These are phyloP conservation scores for Naja naja DNA, from an alignment of 2,113 vertebrate species.

Conservation along the genomic window DNA sequence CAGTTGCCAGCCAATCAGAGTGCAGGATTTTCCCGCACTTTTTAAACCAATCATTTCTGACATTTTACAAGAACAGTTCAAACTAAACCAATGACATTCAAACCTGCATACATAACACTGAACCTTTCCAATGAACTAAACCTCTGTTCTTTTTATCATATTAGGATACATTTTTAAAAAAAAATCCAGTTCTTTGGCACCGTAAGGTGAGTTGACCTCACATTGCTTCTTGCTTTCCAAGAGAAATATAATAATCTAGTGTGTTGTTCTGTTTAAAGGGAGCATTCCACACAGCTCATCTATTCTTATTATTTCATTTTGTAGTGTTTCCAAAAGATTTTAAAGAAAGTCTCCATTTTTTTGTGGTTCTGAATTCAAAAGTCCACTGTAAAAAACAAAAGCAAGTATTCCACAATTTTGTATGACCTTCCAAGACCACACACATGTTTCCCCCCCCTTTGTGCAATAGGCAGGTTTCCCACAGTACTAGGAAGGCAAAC, in stretches of 20 bases:
- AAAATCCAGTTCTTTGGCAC: neutral
- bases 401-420: constrained; percentile 21
- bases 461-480: constrained; percentile 4
- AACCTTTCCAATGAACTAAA: neutral
- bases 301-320: constrained; percentile 9
- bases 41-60: too few relatives aligned
- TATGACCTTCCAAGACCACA: constrained; percentile 45
- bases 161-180: constrained; percentile 44
- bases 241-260: constrained; percentile 12
- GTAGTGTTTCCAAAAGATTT: constrained; percentile 14
- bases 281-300: constrained; percentile 37
- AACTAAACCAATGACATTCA: too few relatives aligned
- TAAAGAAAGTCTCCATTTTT: constrained; percentile 30
- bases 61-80: too few relatives aligned
- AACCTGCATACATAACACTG: too few relatives aligned
- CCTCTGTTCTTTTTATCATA: constrained; percentile 23
- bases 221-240: constrained; percentile 35
- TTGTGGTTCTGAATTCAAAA: constrained; percentile 32
- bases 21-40: too few relatives aligned
- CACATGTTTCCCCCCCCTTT: neutral
- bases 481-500: constrained; percentile 3
- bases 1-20: too few relatives aligned
- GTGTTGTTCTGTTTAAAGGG: constrained; percentile 5
- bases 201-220: neutral
- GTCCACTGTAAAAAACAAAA: constrained; percentile 5